These are phyloP conservation scores for Muricea muricata DNA, from an alignment of 92 coral and sea anemone species.

Conservation along the genomic window DNA sequence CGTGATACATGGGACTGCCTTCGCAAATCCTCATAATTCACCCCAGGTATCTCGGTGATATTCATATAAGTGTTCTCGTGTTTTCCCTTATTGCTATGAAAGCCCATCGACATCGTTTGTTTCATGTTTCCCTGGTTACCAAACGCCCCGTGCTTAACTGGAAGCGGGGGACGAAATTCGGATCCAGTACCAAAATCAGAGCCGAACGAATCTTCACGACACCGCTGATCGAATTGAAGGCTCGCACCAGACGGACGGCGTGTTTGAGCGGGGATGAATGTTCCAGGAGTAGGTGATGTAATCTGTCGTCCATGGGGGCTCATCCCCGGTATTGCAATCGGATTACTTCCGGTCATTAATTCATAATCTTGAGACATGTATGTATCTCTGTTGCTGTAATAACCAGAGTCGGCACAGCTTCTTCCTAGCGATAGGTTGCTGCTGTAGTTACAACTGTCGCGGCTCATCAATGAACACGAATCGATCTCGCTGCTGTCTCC, in stretches of 20 bases:
- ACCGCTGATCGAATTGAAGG: neutral
- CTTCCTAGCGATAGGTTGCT: neutral
- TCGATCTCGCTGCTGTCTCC: neutral
- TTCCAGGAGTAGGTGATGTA: neutral
- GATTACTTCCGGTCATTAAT: slow-evolving; percentile 32
- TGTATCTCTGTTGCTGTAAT: slow-evolving; percentile 31
- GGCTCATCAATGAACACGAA: slow-evolving; percentile 26
- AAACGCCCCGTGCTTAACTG: neutral
- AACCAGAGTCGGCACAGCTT: slow-evolving; percentile 39
- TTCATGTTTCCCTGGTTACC: neutral
- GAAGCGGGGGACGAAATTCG: slow-evolving; percentile 29
- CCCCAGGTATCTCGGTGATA: neutral
- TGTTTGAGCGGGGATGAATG: neutral
- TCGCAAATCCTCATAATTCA: neutral
- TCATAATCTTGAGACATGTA: slow-evolving; percentile 24
- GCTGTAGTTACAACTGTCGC: slow-evolving; percentile 29
- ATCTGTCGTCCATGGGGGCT: slow-evolving; percentile 4
- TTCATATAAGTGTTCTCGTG: neutral
- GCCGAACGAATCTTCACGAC: neutral
- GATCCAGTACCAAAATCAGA: neutral
- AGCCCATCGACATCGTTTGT: neutral
- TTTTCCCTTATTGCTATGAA: neutral
- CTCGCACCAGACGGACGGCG: neutral
- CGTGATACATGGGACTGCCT: neutral
- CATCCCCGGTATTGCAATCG: slow-evolving; percentile 31